Evolutionary conservation across 2,113 vertebrate genomes (phyloP).

Genomic region (Xiphophorus couchianus): DNA sequence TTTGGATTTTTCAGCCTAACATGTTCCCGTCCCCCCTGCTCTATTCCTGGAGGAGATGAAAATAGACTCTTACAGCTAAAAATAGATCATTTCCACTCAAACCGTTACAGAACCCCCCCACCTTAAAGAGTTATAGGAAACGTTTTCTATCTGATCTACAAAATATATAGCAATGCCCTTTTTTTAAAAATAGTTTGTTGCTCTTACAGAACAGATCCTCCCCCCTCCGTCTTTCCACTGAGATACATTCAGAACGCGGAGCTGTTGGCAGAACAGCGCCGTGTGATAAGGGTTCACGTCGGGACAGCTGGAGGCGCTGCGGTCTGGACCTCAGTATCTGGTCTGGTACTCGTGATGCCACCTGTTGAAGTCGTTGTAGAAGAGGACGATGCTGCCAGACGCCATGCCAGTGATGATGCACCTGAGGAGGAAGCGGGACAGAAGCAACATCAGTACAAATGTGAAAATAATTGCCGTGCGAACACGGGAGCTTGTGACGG

Average conservation of each 20-base stretch:
- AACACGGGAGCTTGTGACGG: too few relatives aligned
- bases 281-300: constrained; percentile 41
- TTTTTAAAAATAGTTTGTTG: constrained; percentile 93
- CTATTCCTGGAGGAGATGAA: constrained; percentile 85
- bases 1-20: constrained; percentile 71
- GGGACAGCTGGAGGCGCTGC: not conserved
- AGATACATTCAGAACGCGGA: constrained; percentile 87
- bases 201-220: constrained; percentile 67
- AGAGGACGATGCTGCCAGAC: constrained; percentile 97
- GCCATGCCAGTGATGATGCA: constrained; percentile 98
- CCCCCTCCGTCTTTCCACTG: constrained; percentile 22
- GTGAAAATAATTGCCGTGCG: too few relatives aligned
- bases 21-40: constrained; percentile 63
- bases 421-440: constrained; percentile 68
- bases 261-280: constrained; percentile 68
- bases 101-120: constrained; percentile 89
- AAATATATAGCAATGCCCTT: constrained; percentile 97
- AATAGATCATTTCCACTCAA: constrained; percentile 86
- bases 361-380: constrained; percentile 98
- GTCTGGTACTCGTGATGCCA: constrained; percentile 99
- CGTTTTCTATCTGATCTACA: constrained; percentile 89
- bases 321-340: constrained; percentile 81
- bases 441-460: not conserved
- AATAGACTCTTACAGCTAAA: constrained; percentile 99
- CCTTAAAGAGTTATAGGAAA: constrained; percentile 81